phyloP scores from a whole-genome alignment of 2,888 invertebrate genomes.

The Nomada ferruginata region DNA sequence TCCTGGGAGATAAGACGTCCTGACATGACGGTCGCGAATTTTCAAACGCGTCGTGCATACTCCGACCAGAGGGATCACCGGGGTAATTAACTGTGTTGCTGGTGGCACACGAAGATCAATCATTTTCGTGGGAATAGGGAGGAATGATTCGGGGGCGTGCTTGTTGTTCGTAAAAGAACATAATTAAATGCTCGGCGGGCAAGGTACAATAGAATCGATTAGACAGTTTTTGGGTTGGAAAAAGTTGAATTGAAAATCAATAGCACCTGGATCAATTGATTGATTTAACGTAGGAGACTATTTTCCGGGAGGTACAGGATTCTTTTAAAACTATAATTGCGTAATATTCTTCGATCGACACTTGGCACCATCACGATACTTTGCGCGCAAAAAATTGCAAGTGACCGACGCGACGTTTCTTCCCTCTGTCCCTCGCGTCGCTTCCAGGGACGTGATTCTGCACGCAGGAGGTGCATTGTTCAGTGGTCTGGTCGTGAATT shows the following conservation, averaged over 20 bases:
- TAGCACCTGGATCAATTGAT: too few relatives aligned
- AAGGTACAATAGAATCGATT: too few relatives aligned
- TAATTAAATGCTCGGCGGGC: too few relatives aligned
- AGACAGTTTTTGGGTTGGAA: too few relatives aligned
- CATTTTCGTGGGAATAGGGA: slow-evolving; percentile 11
- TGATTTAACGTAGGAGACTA: too few relatives aligned
- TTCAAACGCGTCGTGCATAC: slow-evolving; percentile 56
- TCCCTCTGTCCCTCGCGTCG: slow-evolving; percentile 26
- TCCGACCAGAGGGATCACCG: background rate
- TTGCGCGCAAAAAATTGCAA: slow-evolving; percentile 77
- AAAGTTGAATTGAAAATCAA: too few relatives aligned
- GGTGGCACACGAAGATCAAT: slow-evolving; percentile 1
- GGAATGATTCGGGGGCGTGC: background rate
- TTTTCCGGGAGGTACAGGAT: too few relatives aligned
- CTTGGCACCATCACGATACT: slow-evolving; percentile 76
- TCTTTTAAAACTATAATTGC: too few relatives aligned
- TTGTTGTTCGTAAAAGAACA: background rate
- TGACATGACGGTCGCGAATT: slow-evolving; percentile 62
- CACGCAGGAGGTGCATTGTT: slow-evolving; percentile 66
- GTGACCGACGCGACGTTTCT: slow-evolving; percentile 46
- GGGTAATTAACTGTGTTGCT: slow-evolving; percentile 56
- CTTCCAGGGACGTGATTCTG: slow-evolving; percentile 15
- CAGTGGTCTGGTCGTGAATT: slow-evolving; percentile 71
- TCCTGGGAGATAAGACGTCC: slow-evolving; percentile 69
- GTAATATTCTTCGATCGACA: slow-evolving; percentile 37